Conservation (phyloP, 2,113 vertebrate species). For the Etheostoma cragini region DNA sequence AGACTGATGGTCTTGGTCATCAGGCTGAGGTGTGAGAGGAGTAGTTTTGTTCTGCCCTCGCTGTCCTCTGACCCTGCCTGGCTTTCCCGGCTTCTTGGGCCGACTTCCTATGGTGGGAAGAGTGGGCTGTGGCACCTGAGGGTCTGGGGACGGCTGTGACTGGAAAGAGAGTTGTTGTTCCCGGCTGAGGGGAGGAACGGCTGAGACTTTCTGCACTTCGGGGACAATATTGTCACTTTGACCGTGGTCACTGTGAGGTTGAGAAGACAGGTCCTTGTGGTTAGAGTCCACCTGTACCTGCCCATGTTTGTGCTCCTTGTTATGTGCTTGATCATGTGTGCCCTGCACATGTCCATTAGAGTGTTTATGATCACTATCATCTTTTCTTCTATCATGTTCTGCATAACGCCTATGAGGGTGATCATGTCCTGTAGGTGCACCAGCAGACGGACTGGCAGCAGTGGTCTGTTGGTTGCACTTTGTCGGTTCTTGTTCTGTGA, state of each 20-base stretch:
- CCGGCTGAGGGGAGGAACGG: not conserved
- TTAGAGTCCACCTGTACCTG: constrained; percentile 6
- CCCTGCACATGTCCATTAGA: constrained; percentile 51
- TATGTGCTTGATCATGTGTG: constrained; percentile 43
- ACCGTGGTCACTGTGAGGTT: constrained; percentile 1
- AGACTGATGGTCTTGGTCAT: constrained; percentile 32
- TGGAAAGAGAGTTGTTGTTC: constrained; percentile 10
- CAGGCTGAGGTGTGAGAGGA: constrained; percentile 1
- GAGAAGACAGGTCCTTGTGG: constrained; percentile 37
- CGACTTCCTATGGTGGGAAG: constrained; percentile 65
- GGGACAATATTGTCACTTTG: constrained; percentile 11
- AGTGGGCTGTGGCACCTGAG: constrained; percentile 11
- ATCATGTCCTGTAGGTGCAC: not conserved
- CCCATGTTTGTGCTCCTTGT: constrained; percentile 51
- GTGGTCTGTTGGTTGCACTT: constrained; percentile 19
- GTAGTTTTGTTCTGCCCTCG: constrained; percentile 79
- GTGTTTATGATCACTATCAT: constrained; percentile 51
- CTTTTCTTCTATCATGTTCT: not conserved
- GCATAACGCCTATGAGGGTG: constrained; percentile 30
- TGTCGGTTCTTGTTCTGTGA: constrained; percentile 22
- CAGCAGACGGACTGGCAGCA: constrained; percentile 15
- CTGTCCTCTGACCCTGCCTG: constrained; percentile 76
- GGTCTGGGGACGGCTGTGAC: constrained; percentile 47
- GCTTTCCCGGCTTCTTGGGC: constrained; percentile 80
- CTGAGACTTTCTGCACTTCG: constrained; percentile 54